Evolutionary conservation across 2,888 invertebrate genomes (phyloP), one percentile per base, ranked within the genome.

Genomic region (Priocnemis perturbator): DNA sequence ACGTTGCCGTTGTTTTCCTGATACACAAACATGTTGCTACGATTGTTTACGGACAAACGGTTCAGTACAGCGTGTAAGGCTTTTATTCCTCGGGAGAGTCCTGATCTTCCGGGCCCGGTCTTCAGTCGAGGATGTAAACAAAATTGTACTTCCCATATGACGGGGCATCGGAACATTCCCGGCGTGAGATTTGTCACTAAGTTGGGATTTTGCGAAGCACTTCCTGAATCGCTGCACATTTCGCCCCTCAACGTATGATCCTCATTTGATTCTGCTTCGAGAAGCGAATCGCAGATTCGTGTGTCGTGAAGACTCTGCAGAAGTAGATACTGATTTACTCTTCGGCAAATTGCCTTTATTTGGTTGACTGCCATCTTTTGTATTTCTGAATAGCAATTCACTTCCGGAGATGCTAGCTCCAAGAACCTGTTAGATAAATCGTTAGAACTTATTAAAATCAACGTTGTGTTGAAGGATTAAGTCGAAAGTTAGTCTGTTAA

Each of bases 1-100:
- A 93, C 93, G 79, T 92, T 92, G 17, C 90, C 91, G 67, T 90
- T 90, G 50, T 90, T 91, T 79, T 95, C 94, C 83, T 92, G 91
- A 83, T 94, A 94, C 15, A 95, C 94, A 88, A 94, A 95, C 94
- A 95, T 94, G 86, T 95, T 95, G 74, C 90, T 92, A 50, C 95
- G 90, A 83, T 95, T 95, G 76, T 91, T 91, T 0, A 95, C 94
- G 1, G 93, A 93, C 82, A 95, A 93, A 66, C 93, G 91, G 81
- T 92, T 93, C 30, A 95, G 89, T 9, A 94, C 93, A 19, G 91
- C 91, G 76, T 93, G 91, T 58, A 95, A 88, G 2, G 93, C 93
- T 84, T 92, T 91, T 53, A 92, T 91, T n/a, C 93, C 93, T 52
- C 92, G 89, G 0, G 92, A 92, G n/a, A 92, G 87, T 0, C 92